These are phyloP conservation scores for Ceyx erithaca DNA, from an alignment of 2,797 vertebrate genomes.

Conservation along the genomic window DNA sequence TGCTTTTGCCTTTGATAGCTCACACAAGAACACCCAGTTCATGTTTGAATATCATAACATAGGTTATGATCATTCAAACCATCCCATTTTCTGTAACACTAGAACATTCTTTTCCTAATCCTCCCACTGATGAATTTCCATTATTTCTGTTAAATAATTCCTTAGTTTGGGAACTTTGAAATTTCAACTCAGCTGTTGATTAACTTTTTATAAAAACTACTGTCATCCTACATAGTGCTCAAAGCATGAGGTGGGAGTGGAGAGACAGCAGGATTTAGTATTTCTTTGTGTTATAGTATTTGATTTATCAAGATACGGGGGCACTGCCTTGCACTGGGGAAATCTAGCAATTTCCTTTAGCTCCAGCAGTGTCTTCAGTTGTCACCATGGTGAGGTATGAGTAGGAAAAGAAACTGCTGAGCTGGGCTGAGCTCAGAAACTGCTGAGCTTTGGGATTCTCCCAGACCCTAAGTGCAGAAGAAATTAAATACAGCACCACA, in stretches of 20 bases:
- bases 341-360: background rate
- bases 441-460: background rate
- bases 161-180: background rate
- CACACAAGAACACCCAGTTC: background rate
- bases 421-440: background rate
- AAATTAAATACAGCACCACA: background rate
- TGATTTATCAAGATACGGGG: background rate
- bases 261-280: background rate
- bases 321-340: background rate
- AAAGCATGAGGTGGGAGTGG: background rate
- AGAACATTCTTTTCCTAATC: background rate
- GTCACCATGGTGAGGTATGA: background rate
- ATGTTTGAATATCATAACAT: background rate
- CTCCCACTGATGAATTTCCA: background rate
- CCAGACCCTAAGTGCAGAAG: background rate
- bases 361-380: background rate
- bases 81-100: background rate
- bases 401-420: background rate
- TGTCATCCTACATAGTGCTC: background rate
- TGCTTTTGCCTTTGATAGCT: background rate
- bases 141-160: background rate
- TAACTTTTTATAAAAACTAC: background rate
- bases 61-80: background rate
- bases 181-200: background rate
- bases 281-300: background rate